These are phyloP conservation scores for Gambelia wislizenii DNA, from an alignment of 2,797 vertebrate species.

Conservation along the genomic window DNA sequence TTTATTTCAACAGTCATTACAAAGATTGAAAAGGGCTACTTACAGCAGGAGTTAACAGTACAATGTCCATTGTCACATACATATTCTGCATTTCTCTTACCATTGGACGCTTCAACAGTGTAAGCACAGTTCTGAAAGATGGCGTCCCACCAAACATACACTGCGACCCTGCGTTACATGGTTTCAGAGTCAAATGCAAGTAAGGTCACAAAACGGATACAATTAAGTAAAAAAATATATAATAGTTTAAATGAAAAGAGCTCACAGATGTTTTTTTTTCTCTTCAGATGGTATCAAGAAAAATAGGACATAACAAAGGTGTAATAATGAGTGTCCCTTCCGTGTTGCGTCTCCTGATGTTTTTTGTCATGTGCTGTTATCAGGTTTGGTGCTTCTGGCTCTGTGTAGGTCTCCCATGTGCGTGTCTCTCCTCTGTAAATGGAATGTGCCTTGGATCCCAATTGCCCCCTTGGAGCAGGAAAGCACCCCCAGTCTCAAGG, in stretches of 20 bases:
- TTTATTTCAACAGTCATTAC: slow-evolving; percentile 70
- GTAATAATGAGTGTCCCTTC: slow-evolving; percentile 78
- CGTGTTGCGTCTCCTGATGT: slow-evolving; percentile 72
- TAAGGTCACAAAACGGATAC: slow-evolving; percentile 73
- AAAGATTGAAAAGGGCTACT: slow-evolving; percentile 82
- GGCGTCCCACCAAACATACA: slow-evolving; percentile 94
- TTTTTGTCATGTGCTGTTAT: slow-evolving; percentile 73
- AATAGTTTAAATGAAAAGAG: slow-evolving; percentile 65
- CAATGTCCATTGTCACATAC: slow-evolving; percentile 81
- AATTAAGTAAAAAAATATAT: slow-evolving; percentile 52
- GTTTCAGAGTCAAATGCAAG: slow-evolving; percentile 89
- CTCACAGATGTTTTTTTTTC: slow-evolving; percentile 72
- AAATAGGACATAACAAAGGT: slow-evolving; percentile 69
- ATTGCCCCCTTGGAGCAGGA: slow-evolving; percentile 68
- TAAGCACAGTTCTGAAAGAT: slow-evolving; percentile 93
- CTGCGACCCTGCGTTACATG: slow-evolving; percentile 98
- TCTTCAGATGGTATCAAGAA: slow-evolving; percentile 75
- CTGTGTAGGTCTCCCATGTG: slow-evolving; percentile 79
- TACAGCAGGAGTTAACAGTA: slow-evolving; percentile 82
- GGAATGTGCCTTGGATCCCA: slow-evolving; percentile 68
- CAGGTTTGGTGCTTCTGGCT: slow-evolving; percentile 75
- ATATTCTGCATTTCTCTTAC: slow-evolving; percentile 83
- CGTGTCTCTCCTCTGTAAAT: slow-evolving; percentile 76
- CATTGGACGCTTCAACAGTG: slow-evolving; percentile 84
- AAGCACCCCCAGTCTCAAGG: slow-evolving; percentile 42